phyloP scores from a whole-genome alignment of 2,888 invertebrate genomes.

The Calephelis perditalis region DNA sequence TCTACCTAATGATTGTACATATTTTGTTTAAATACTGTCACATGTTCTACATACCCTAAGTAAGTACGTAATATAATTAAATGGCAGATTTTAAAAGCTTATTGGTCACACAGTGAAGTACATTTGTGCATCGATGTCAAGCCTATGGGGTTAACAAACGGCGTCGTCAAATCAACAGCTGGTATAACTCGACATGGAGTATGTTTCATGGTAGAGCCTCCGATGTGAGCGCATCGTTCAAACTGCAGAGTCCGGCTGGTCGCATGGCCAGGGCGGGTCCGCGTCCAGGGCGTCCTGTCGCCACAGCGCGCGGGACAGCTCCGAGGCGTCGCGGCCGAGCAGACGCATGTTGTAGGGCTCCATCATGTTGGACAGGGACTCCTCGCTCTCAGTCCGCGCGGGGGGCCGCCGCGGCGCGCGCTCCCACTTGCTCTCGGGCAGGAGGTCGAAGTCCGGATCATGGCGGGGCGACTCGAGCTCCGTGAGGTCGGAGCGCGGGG shows the following conservation, averaged over 20 bases:
- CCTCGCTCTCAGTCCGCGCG: slow-evolving; percentile 44
- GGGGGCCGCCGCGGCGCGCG: slow-evolving; percentile 37
- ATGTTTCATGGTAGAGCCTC: not conserved
- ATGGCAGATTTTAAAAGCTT: no score
- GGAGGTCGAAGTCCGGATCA: slow-evolving; percentile 46
- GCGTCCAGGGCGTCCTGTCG: slow-evolving; percentile 70
- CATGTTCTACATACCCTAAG: no score
- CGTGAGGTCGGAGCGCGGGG: slow-evolving; percentile 64
- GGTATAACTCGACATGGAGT: no score
- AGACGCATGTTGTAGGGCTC: slow-evolving; percentile 70
- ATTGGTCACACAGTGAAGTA: no score
- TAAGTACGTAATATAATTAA: no score
- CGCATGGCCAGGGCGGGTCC: slow-evolving; percentile 71
- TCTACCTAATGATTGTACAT: not conserved
- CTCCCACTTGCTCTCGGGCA: slow-evolving; percentile 45
- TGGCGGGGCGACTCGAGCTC: slow-evolving; percentile 57
- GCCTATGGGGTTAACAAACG: not conserved
- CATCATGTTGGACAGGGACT: slow-evolving; percentile 54
- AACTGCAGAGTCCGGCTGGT: slow-evolving; percentile 69
- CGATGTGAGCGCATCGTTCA: slow-evolving; percentile 37
- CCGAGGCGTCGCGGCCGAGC: slow-evolving; percentile 52
- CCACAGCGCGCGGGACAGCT: slow-evolving; percentile 60
- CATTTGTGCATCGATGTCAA: not conserved
- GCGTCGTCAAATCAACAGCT: not conserved
- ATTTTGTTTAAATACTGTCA: not conserved